Evolutionary conservation across 2,797 vertebrate genomes (phyloP), one percentile per base, ranked within the genome.

Genomic region (Xiphophorus birchmanni): DNA sequence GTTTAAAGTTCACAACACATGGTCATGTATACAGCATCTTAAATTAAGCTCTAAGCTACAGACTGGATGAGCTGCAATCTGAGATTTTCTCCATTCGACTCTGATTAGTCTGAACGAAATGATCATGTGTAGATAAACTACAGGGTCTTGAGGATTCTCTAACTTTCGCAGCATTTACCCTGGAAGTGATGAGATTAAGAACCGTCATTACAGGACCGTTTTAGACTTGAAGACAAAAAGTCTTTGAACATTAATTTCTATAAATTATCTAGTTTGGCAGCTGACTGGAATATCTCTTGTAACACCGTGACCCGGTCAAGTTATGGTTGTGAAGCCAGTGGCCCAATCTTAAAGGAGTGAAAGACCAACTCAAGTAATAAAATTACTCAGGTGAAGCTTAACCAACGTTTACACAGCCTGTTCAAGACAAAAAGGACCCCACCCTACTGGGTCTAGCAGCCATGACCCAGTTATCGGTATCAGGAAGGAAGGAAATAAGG

Each of bases 1-100:
- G 73, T 32, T 29, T 47, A 21, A 74, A 47, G 69, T 76, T 42
- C 45, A 11, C 2, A 26, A 37, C 84, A 86, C 77, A 74, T 86
- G 84, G 45, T 85, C 7, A 56, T 74, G 7, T 50, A 79, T 76
- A 58, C 2, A 45, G 40, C 0, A 2, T 71, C 26, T 60, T 67
- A 72, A 47, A 23, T 8, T 15, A 69, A 73, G 78, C n/a, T 26
- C 60, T 73, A 63, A 26, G 32, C 47, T 26, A 10, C 65, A 2
- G 21, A 69, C 11, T 42, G 65, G 65, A 37, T 42, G 21, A 21
- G 8, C 9, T 23, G 32, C 11, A 29, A 32, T 12, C 18, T 40
- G 54, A n/a, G 54, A 26, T 56, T 56, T 56, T n/a, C 54, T n/a
- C 26, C 26, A n/a, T 56, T 56, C 10, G 54, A 1, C 63, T 37